Percentiles rank a stretch among this genome's conserved stretches.
These are phyloP conservation scores for Euglossa dilemma DNA, from an alignment of 1,140 invertebrate species.

Conservation along the genomic window DNA sequence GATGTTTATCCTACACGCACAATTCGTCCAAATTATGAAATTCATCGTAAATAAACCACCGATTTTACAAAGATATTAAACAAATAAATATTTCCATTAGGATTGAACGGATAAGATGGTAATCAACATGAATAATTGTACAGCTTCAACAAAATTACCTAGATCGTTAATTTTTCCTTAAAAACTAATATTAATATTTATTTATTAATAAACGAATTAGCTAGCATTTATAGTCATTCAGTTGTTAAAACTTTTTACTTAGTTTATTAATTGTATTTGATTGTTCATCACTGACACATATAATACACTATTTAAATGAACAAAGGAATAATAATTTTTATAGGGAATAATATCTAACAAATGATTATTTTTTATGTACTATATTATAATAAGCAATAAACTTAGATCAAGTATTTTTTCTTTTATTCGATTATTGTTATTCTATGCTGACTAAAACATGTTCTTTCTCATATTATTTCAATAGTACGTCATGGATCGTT, in stretches of 20 bases:
- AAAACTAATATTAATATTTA: not conserved
- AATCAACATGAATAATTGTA: not conserved
- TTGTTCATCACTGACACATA: not conserved
- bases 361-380: not conserved
- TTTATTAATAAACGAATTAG: no score
- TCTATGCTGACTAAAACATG: not conserved
- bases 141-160: not conserved
- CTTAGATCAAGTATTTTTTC: not conserved
- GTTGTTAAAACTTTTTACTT: not conserved
- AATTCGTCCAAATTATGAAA: not conserved
- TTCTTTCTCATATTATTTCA: not conserved
- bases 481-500: not conserved
- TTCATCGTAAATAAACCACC: not conserved
- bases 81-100: not conserved
- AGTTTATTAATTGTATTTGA: not conserved
- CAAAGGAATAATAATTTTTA: no score
- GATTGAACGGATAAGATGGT: not conserved
- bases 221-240: not conserved
- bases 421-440: no score
- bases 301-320: no score
- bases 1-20: not conserved
- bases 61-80: not conserved
- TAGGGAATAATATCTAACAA: no score
- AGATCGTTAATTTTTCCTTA: not conserved
- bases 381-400: not conserved